Conservation (phyloP, 1,140 invertebrate genomes). For the Diprion similis region DNA sequence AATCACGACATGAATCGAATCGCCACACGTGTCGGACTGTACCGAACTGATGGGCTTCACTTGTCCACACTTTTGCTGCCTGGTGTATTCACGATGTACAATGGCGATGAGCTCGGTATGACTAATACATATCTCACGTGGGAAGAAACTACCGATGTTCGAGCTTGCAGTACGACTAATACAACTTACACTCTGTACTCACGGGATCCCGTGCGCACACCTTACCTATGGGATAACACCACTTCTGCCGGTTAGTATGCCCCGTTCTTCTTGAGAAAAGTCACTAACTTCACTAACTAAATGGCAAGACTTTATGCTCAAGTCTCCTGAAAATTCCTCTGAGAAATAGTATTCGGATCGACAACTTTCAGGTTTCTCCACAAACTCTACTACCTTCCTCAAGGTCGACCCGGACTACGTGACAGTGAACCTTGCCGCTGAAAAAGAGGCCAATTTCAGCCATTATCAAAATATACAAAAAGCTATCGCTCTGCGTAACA, state of each 20-base stretch:
- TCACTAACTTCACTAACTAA: neutral
- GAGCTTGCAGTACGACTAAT: slow-evolving; percentile 60
- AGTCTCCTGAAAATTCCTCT: no score
- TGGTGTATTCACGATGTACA: slow-evolving; percentile 76
- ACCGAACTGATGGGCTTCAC: slow-evolving; percentile 67
- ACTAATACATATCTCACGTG: slow-evolving; percentile 64
- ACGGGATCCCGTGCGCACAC: slow-evolving; percentile 69
- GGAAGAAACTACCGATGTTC: slow-evolving; percentile 63
- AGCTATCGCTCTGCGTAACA: slow-evolving; percentile 43
- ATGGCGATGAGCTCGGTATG: slow-evolving; percentile 82
- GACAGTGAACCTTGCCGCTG: neutral
- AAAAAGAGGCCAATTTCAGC: slow-evolving; percentile 36
- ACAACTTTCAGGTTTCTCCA: neutral
- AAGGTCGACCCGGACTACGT: neutral
- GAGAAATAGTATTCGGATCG: no score
- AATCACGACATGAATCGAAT: slow-evolving; percentile 71
- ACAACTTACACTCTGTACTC: slow-evolving; percentile 58
- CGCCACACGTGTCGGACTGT: slow-evolving; percentile 63
- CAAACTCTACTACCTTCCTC: neutral
- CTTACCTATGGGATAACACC: slow-evolving; percentile 73
- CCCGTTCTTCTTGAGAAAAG: neutral
- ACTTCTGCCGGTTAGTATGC: slow-evolving; percentile 63
- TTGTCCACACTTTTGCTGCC: slow-evolving; percentile 65
- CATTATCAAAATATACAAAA: slow-evolving; percentile 51
- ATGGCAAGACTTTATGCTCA: neutral